phyloP scores from a whole-genome alignment of 2,888 invertebrate genomes.

The Pinctada fucata region DNA sequence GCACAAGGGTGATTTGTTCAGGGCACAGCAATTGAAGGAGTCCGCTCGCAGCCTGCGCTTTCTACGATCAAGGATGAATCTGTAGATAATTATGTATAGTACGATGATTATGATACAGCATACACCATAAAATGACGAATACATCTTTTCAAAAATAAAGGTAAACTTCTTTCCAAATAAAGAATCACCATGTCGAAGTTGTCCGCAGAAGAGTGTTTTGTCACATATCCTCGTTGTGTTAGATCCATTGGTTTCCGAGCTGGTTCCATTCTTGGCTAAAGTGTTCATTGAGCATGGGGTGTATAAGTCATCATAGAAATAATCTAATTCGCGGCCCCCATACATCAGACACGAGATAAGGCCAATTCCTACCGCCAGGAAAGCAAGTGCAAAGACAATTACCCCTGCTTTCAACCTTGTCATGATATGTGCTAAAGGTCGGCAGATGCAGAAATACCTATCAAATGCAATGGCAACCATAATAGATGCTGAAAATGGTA shows the following conservation, averaged over 20 bases:
- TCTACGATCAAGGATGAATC: slow-evolving; percentile 33
- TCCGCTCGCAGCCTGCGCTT: slow-evolving; percentile 31
- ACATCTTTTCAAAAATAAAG: slow-evolving; percentile 58
- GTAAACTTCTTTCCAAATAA: slow-evolving; percentile 51
- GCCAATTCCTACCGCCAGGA: slow-evolving; percentile 50
- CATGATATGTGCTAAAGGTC: slow-evolving; percentile 71
- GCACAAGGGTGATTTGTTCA: slow-evolving; percentile 37
- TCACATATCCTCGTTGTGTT: background rate
- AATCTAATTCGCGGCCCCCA: slow-evolving; percentile 28
- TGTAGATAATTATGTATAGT: slow-evolving; percentile 68
- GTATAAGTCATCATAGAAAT: background rate
- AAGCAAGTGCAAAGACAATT: slow-evolving; percentile 44
- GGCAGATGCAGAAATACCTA: slow-evolving; percentile 71
- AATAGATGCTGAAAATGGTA: slow-evolving; percentile 70
- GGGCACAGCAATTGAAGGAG: slow-evolving; percentile 39
- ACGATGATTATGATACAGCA: slow-evolving; percentile 68
- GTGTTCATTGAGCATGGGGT: background rate
- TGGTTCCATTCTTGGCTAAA: slow-evolving; percentile 1
- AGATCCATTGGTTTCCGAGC: slow-evolving; percentile 5
- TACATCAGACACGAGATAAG: slow-evolving; percentile 50
- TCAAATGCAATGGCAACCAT: slow-evolving; percentile 70
- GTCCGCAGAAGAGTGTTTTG: slow-evolving; percentile 4
- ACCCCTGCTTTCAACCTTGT: slow-evolving; percentile 62
- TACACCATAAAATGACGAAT: slow-evolving; percentile 66
- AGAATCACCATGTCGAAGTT: slow-evolving; percentile 49